phyloP scores from a whole-genome alignment of 2,113 vertebrate species.

The Oenanthe melanoleuca region DNA sequence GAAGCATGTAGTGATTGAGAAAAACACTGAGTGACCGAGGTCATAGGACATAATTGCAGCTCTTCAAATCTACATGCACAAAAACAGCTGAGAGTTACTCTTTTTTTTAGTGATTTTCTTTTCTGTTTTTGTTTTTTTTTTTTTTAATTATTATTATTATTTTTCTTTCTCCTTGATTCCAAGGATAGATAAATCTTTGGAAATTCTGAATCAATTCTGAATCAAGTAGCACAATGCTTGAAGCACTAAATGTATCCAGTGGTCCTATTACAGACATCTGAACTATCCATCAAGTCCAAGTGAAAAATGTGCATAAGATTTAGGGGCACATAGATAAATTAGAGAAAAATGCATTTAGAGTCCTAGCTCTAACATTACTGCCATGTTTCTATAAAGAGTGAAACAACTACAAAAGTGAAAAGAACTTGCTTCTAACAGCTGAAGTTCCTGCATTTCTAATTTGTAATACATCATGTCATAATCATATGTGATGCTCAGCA shows the following conservation, averaged over 20 bases:
- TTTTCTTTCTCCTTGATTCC: not conserved
- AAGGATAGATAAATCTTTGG: not conserved
- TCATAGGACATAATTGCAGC: not conserved
- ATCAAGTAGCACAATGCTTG: not conserved
- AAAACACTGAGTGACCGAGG: not conserved
- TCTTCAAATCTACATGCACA: not conserved
- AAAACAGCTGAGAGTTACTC: not conserved
- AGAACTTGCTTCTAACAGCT: not conserved
- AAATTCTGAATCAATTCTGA: not conserved
- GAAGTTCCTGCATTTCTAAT: conserved; percentile 18
- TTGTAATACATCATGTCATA: conserved; percentile 21
- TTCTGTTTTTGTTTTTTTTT: too few species aligned
- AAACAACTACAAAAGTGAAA: not conserved
- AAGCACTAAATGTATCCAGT: not conserved
- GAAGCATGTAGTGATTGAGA: not conserved
- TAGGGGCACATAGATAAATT: not conserved
- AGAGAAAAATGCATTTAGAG: not conserved
- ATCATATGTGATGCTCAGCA: conserved; percentile 7
- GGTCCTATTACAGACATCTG: not conserved
- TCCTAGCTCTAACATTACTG: not conserved
- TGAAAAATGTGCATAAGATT: not conserved
- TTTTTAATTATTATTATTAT: too few species aligned
- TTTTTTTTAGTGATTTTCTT: not conserved
- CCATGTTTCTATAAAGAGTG: not conserved
- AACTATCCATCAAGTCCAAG: not conserved